Evolutionary conservation across 1,140 invertebrate genomes (phyloP).

Genomic region (Achatina immaculata): DNA sequence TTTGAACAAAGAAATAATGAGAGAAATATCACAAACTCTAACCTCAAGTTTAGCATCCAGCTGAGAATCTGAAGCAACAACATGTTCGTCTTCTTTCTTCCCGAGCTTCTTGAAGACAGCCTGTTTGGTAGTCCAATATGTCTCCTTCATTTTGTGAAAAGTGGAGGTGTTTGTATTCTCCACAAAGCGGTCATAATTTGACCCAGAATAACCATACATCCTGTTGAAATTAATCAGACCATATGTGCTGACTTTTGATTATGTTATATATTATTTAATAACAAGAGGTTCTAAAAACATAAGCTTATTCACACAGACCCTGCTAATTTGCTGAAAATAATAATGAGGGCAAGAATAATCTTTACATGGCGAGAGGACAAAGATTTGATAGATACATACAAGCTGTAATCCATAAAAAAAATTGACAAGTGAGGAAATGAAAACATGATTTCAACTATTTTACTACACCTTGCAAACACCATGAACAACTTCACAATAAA

Average conservation of each 20-base stretch:
- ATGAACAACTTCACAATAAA: too few relatives aligned
- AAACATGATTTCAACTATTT: too few relatives aligned
- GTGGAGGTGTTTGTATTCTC: slow-evolving; percentile 75
- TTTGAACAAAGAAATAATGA: background rate
- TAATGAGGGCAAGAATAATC: background rate
- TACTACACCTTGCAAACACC: too few relatives aligned
- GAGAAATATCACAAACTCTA: background rate
- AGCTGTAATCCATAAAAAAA: background rate
- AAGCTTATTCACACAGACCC: too few relatives aligned
- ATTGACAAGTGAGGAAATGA: too few relatives aligned
- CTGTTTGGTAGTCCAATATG: slow-evolving; percentile 99
- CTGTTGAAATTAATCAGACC: background rate
- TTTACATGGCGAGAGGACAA: background rate
- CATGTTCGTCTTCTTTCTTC: slow-evolving; percentile 97
- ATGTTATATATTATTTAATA: background rate
- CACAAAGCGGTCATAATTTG: slow-evolving; percentile 65
- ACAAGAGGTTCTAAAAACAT: background rate
- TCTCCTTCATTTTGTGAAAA: slow-evolving; percentile 89
- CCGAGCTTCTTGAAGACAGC: slow-evolving; percentile 93
- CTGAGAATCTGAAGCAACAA: slow-evolving; percentile 95
- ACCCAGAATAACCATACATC: slow-evolving; percentile 62
- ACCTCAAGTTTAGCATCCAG: slow-evolving; percentile 95
- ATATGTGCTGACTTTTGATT: background rate
- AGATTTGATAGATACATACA: background rate
- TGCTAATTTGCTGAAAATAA: too few relatives aligned